Evolutionary conservation across 2,113 vertebrate species (phyloP).

Genomic region (Chloebia gouldiae): DNA sequence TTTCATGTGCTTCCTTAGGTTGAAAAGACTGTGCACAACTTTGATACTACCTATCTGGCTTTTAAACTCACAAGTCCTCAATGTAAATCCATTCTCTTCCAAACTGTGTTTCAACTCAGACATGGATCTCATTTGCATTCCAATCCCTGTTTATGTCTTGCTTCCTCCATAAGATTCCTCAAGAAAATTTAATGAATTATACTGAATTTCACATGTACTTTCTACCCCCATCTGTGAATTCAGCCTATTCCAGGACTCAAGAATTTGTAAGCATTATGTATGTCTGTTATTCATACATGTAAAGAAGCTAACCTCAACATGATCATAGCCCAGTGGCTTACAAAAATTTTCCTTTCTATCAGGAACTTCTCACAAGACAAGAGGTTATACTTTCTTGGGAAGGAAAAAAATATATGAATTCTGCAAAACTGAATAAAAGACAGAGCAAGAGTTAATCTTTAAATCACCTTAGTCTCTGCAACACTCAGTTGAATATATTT

Average conservation of each 20-base stretch:
- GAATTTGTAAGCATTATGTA: background rate
- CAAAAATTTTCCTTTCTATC: background rate
- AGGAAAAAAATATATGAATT: background rate
- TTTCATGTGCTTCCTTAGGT: background rate
- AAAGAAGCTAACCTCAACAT: background rate
- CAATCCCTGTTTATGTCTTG: background rate
- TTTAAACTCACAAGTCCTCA: background rate
- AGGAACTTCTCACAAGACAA: background rate
- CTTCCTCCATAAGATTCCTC: background rate
- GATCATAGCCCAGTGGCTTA: background rate
- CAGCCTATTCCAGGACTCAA: background rate
- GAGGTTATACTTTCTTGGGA: background rate
- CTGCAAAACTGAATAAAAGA: background rate
- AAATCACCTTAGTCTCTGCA: background rate
- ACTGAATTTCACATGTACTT: background rate
- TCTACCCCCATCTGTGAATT: background rate
- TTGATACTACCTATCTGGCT: background rate
- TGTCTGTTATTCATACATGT: background rate
- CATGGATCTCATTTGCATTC: background rate
- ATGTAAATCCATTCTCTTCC: background rate
- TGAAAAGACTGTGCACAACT: background rate
- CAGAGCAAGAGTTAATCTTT: background rate
- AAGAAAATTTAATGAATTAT: background rate
- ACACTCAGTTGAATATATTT: background rate
- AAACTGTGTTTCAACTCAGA: background rate